These are phyloP conservation scores for Dryadula phaetusa DNA, from an alignment of 2,888 invertebrate species.

Conservation along the genomic window DNA sequence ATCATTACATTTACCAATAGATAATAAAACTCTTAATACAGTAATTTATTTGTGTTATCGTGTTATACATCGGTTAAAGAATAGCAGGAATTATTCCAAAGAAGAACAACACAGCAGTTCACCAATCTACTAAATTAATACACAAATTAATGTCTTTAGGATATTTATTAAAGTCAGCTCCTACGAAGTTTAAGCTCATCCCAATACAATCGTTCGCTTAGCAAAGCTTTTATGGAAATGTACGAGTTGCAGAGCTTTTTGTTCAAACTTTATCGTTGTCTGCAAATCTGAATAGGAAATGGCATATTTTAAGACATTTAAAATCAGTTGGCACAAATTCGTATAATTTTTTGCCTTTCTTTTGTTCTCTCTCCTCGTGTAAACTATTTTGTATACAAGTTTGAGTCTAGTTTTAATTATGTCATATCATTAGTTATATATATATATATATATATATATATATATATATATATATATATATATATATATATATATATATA, in stretches of 20 bases:
- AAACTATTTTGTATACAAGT: too few relatives aligned
- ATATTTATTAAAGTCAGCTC: constrained; percentile 20
- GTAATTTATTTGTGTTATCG: too few relatives aligned
- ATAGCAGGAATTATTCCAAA: background rate
- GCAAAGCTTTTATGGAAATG: constrained; percentile 26
- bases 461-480: too few relatives aligned
- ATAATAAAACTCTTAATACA: too few relatives aligned
- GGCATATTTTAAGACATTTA: constrained; percentile 11
- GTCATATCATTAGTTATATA: too few relatives aligned
- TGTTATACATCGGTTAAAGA: background rate
- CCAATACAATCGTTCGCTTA: constrained; percentile 12
- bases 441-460: too few relatives aligned
- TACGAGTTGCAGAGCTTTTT: constrained; percentile 20
- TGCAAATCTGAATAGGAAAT: constrained; percentile 24
- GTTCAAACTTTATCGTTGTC: constrained; percentile 25
- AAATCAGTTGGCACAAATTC: background rate
- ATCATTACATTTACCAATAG: too few relatives aligned
- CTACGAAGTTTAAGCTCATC: constrained; percentile 6
- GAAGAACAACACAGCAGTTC: background rate
- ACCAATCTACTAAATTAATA: background rate
- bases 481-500: too few relatives aligned
- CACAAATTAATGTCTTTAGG: background rate
- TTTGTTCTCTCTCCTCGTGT: too few relatives aligned
- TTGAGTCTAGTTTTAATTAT: too few relatives aligned
- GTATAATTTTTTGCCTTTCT: background rate